Evolutionary conservation across 2,888 invertebrate genomes (phyloP).

Genomic region (Anoplius nigerrimus): DNA sequence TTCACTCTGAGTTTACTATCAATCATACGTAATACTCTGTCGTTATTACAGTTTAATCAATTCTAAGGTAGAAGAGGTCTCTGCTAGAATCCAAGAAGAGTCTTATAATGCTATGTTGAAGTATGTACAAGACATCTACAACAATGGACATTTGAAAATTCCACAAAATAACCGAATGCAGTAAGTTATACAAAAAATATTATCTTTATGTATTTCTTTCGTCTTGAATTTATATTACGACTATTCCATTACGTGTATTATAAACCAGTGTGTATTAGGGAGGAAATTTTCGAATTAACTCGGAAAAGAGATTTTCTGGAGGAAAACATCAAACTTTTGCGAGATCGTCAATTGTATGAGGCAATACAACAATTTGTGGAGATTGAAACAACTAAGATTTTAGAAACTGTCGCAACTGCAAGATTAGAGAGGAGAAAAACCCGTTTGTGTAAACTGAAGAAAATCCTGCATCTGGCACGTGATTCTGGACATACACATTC

Average conservation of each 20-base stretch:
- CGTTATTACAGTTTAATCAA: constrained; percentile 35
- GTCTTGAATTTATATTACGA: not conserved
- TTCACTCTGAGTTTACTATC: not conserved
- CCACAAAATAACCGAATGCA: constrained; percentile 30
- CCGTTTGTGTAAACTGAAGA: constrained; percentile 59
- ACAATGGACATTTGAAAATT: constrained; percentile 39
- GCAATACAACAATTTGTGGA: constrained; percentile 57
- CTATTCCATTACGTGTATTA: not conserved
- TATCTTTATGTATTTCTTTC: not conserved
- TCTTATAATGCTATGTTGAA: constrained; percentile 38
- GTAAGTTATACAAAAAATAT: constrained; percentile 38
- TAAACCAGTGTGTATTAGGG: constrained; percentile 51
- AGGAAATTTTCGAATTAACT: constrained; percentile 60
- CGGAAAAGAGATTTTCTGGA: constrained; percentile 62
- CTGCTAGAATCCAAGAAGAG: constrained; percentile 31
- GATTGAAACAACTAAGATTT: constrained; percentile 57
- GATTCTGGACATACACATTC: constrained; percentile 67
- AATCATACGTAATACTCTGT: not conserved
- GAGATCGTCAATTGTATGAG: constrained; percentile 57
- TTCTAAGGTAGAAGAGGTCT: constrained; percentile 39
- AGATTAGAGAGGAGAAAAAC: constrained; percentile 54
- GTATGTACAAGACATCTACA: constrained; percentile 43
- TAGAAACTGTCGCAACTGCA: constrained; percentile 58
- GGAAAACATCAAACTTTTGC: constrained; percentile 61
- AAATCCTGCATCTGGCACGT: constrained; percentile 55